Evolutionary conservation across 1,140 invertebrate genomes (phyloP).

Genomic region (Caenorhabditis inopinata): DNA sequence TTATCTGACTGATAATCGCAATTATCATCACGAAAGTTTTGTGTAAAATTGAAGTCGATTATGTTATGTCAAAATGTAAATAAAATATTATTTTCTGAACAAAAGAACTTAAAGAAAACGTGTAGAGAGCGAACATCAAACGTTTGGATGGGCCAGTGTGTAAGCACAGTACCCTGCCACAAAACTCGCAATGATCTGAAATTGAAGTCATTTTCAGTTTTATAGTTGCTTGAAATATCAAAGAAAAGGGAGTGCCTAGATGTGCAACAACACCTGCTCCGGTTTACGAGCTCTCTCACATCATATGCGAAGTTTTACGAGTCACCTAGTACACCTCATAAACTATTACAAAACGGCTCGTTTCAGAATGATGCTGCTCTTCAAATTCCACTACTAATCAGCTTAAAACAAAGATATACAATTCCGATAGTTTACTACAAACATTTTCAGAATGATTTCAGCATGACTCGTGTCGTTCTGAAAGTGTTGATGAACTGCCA

Average conservation of each 20-base stretch:
- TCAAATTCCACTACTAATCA: not conserved
- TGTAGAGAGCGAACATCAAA: not conserved
- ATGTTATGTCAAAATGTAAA: not conserved
- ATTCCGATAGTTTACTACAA: too few relatives aligned
- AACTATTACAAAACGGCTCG: not conserved
- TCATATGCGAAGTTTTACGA: not conserved
- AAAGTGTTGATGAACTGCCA: too few relatives aligned
- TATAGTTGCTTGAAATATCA: too few relatives aligned
- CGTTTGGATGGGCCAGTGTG: not conserved
- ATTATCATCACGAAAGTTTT: slow-evolving; percentile 21
- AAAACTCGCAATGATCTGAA: slow-evolving; percentile 42
- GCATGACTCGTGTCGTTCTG: too few relatives aligned
- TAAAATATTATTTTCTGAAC: too few relatives aligned
- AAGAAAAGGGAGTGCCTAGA: too few relatives aligned
- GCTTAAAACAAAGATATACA: too few relatives aligned
- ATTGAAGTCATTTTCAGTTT: not conserved
- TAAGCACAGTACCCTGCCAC: slow-evolving; percentile 37
- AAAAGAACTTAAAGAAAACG: not conserved
- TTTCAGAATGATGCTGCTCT: not conserved
- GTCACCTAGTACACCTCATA: not conserved
- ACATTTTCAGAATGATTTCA: too few relatives aligned
- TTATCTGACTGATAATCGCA: slow-evolving; percentile 25
- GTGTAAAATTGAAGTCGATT: not conserved
- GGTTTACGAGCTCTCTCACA: not conserved
- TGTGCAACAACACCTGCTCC: too few relatives aligned